Evolutionary conservation across 2,888 invertebrate genomes (phyloP), one percentile per base, ranked within the genome.

Genomic region (Calephelis perditalis): DNA sequence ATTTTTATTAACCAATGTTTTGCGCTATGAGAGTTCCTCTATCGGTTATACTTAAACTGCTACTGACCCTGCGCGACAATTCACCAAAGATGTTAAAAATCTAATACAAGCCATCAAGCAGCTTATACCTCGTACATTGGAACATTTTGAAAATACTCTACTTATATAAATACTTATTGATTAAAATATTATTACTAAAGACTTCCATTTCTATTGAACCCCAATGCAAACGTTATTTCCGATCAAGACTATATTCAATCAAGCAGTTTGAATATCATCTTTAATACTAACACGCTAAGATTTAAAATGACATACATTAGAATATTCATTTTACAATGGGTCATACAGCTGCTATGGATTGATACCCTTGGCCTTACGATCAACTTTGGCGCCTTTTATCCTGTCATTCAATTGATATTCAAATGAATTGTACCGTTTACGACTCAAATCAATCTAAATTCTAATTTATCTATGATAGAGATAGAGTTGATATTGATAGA

Each of bases 281-380:
- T 57, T 57, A 57, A 44, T 8, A 8, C 7, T 55, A 5, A 58
- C 7, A 11, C 0, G 0, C 60, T 72, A 77, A 62, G 65, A 71
- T 62, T 68, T 62, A 70, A 64, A 70, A 63, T 70, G 65, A 65
- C 61, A 12, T 70, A 65, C 64, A 67, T 65, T 57, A 63, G 65
- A 68, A 66, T 70, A 64, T 63, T 36, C 35, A 54, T 62, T 63
- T 71, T 69, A 75, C 77, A 79, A 76, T 78, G 61, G 76, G 73
- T 78, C 77, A 76, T 75, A 79, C 82, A 81, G 79, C 82, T 81
- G 82, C 76, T 71, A 71, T 68, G 68, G 71, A 72, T 73, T 71
- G 74, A 62, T 64, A 70, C 67, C 71, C 70, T 66, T 69, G 68
- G 66, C 68, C 68, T 68, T 70, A 70, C 63, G 65, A 69, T 67